phyloP scores from a whole-genome alignment of 1,140 invertebrate genomes.

The Hormaphis cornu region DNA sequence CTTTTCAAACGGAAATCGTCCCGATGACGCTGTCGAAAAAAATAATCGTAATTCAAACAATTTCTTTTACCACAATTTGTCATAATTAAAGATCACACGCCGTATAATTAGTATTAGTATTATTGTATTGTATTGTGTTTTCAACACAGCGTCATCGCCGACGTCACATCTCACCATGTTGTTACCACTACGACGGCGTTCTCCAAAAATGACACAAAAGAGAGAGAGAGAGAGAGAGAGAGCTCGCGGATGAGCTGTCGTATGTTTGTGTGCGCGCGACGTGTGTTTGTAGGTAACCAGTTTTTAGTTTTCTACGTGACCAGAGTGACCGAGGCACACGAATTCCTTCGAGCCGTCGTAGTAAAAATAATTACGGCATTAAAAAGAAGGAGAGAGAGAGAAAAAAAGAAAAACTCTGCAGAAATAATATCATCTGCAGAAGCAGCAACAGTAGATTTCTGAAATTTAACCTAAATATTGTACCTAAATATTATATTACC shows the following conservation, averaged over 20 bases:
- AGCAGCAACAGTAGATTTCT: too few relatives aligned
- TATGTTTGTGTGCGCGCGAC: neutral
- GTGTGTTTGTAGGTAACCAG: slow-evolving; percentile 22
- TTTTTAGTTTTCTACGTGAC: slow-evolving; percentile 29
- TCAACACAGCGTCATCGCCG: neutral
- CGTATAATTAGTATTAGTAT: neutral
- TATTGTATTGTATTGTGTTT: neutral
- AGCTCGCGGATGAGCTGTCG: slow-evolving; percentile 2
- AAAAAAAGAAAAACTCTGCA: too few relatives aligned
- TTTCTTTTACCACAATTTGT: too few relatives aligned
- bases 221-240: neutral
- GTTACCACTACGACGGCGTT: neutral
- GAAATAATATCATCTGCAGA: too few relatives aligned
- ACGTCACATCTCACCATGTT: neutral
- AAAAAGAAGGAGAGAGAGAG: neutral
- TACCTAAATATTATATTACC: too few relatives aligned
- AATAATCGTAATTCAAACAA: too few relatives aligned
- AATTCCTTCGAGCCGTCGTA: neutral
- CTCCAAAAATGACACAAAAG: slow-evolving; percentile 21
- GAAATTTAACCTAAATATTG: slow-evolving; percentile 25
- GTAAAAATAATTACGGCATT: neutral
- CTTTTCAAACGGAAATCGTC: too few relatives aligned
- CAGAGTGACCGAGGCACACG: neutral
- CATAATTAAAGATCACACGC: too few relatives aligned
- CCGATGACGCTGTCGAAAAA: too few relatives aligned